phyloP scores from a whole-genome alignment of 92 coral and sea anemone species.

The Parazoanthus darwini region DNA sequence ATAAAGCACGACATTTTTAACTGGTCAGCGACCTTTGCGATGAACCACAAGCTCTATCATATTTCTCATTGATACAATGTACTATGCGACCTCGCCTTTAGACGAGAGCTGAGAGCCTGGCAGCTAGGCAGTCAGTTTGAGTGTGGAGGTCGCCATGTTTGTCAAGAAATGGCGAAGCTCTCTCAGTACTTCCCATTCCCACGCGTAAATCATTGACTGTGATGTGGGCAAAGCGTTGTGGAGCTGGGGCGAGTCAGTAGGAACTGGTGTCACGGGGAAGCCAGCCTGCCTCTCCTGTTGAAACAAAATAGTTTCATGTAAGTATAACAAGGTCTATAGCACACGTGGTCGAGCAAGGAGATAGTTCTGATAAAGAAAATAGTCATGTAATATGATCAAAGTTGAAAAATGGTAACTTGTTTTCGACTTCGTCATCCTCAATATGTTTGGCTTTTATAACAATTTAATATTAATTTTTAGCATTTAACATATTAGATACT shows the following conservation, averaged over 20 bases:
- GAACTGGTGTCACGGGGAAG: background rate
- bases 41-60: background rate
- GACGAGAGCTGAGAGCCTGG: background rate
- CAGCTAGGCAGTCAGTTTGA: background rate
- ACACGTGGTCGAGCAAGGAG: background rate
- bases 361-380: too few relatives aligned
- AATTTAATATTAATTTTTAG: too few relatives aligned
- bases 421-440: too few relatives aligned
- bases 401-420: too few relatives aligned
- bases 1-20: too few relatives aligned
- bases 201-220: background rate
- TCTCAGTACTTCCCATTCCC: slow-evolving; percentile 14
- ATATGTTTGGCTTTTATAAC: too few relatives aligned
- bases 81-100: background rate
- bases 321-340: background rate
- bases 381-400: too few relatives aligned
- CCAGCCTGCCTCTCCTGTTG: slow-evolving; percentile 26
- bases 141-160: background rate
- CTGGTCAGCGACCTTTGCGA: background rate
- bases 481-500: too few relatives aligned
- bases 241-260: slow-evolving; percentile 18
- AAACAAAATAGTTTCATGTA: background rate
- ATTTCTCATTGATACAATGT: background rate
- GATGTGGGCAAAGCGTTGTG: background rate
- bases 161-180: slow-evolving; percentile 5